These are phyloP conservation scores for Drosophila mayaguana DNA, from an alignment of 2,888 invertebrate species.

Conservation along the genomic window DNA sequence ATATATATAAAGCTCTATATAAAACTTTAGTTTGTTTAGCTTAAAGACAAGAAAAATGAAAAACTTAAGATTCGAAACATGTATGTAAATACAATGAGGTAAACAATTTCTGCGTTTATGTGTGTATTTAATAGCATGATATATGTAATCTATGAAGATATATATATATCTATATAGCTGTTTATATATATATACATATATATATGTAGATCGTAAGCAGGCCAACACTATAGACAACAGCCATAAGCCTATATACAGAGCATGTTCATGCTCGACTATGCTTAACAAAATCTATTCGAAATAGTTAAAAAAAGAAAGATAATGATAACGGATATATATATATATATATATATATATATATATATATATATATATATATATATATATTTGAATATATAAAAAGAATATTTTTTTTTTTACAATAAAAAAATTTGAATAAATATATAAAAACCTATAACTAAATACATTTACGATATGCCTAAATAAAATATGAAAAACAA, in stretches of 20 bases:
- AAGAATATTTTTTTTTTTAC: neutral
- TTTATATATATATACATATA: slow-evolving; percentile 11
- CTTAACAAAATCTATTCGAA: slow-evolving; percentile 8
- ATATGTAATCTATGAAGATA: slow-evolving; percentile 13
- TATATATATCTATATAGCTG: slow-evolving; percentile 3
- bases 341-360: neutral
- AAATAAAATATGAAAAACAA: slow-evolving; percentile 7
- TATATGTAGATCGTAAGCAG: slow-evolving; percentile 30
- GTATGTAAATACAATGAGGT: slow-evolving; percentile 43
- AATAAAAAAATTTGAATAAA: slow-evolving; percentile 2
- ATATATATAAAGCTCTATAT: neutral
- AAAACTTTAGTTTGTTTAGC: slow-evolving; percentile 9
- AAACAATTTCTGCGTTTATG: slow-evolving; percentile 53
- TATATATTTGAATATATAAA: slow-evolving; percentile 6
- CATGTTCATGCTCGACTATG: slow-evolving; percentile 25
- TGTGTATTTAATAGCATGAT: slow-evolving; percentile 53
- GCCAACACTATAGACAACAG: slow-evolving; percentile 38
- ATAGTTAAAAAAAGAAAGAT: neutral
- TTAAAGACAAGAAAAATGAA: slow-evolving; percentile 15
- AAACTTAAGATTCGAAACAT: slow-evolving; percentile 14
- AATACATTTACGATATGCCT: slow-evolving; percentile 13
- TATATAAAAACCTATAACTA: slow-evolving; percentile 14
- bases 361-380: slow-evolving; percentile 9
- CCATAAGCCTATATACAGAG: slow-evolving; percentile 55
- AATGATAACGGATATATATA: neutral